Evolutionary conservation across 2,797 vertebrate species (phyloP), one percentile per base, ranked within the genome.

Genomic region (Synaphobranchus kaupii): DNA sequence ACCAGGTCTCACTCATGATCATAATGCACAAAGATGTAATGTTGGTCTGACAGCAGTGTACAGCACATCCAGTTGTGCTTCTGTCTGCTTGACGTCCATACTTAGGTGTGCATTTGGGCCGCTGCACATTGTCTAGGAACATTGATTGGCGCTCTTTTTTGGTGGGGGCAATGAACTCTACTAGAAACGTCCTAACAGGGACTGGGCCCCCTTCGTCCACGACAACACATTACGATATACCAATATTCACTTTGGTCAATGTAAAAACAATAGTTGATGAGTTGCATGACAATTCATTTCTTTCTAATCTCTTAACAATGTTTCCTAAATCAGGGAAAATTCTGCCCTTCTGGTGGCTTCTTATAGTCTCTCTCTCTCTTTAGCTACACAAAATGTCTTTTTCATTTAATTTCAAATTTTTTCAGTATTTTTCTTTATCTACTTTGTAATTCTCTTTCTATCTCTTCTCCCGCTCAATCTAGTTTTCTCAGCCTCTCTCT

Each of bases 251-350:
- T 34, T 8, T 17, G 17, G 78, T 31, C 12, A 6, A 15, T 20
- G 20, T 39, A 50, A 78, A 66, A 78, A 48, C 5, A 47, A 68
- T 25, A 20, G 31, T 7, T 22, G 56, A 13, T 20, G 56, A 6
- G 28, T 8, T 20, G 25, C 17, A 44, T 31, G 9, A 28, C 34
- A 73, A 34, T 48, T 6, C 8, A 82, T 86, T n/a, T 82, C 52
- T 66, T 76, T 56, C 6, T 81, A 60, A 63, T 66, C 84, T 71
- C n/a, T 85, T n/a, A 85, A 63, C 50, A 56, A 66, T 31, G 17
- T 47, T 2, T 47, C 39, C 85, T 54, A 76, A 39, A 76, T 73
- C 85, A 31, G 13, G 54, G 58, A 39, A 84, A 31, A 60, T 6
- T n/a, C 44, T 68, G 17, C 47, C 63, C 34, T 48, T 66, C 60